phyloP scores from a whole-genome alignment of 2,888 invertebrate genomes.

The Leptinotarsa tumamoca region DNA sequence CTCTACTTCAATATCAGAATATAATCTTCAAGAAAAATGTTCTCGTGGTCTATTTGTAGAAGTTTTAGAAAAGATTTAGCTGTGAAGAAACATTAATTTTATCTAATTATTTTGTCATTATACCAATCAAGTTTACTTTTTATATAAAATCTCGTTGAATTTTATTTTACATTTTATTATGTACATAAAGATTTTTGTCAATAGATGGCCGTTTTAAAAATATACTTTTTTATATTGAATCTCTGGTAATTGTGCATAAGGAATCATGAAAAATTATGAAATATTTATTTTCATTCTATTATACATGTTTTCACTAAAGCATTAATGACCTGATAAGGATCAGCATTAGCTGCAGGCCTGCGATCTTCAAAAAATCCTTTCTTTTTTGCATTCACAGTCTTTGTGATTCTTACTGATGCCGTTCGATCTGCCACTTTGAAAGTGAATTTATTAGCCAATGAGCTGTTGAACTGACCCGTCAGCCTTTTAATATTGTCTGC shows the following conservation, averaged over 20 bases:
- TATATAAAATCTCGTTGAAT: background rate
- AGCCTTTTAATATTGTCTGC: slow-evolving; percentile 94
- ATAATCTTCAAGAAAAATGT: background rate
- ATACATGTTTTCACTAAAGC: slow-evolving; percentile 81
- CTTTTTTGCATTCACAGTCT: slow-evolving; percentile 87
- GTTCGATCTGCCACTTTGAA: slow-evolving; percentile 91
- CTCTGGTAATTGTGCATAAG: background rate
- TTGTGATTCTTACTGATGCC: slow-evolving; percentile 91
- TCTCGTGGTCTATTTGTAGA: background rate
- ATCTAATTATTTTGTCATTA: slow-evolving; percentile 9
- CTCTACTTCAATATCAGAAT: background rate
- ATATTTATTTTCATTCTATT: slow-evolving; percentile 19
- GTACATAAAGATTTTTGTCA: slow-evolving; percentile 24
- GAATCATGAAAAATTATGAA: no score
- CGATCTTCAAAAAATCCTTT: slow-evolving; percentile 95
- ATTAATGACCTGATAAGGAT: slow-evolving; percentile 86
- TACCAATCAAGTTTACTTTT: slow-evolving; percentile 10
- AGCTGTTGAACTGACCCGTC: slow-evolving; percentile 94
- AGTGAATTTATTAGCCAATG: slow-evolving; percentile 92
- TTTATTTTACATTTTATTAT: slow-evolving; percentile 17
- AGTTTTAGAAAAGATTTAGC: slow-evolving; percentile 5
- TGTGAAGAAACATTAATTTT: slow-evolving; percentile 13
- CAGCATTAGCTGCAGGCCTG: slow-evolving; percentile 90
- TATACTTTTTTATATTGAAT: background rate
- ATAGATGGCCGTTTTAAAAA: slow-evolving; percentile 21